Evolutionary conservation across 2,888 invertebrate genomes (phyloP).

Genomic region (Peribatodes rhomboidaria): DNA sequence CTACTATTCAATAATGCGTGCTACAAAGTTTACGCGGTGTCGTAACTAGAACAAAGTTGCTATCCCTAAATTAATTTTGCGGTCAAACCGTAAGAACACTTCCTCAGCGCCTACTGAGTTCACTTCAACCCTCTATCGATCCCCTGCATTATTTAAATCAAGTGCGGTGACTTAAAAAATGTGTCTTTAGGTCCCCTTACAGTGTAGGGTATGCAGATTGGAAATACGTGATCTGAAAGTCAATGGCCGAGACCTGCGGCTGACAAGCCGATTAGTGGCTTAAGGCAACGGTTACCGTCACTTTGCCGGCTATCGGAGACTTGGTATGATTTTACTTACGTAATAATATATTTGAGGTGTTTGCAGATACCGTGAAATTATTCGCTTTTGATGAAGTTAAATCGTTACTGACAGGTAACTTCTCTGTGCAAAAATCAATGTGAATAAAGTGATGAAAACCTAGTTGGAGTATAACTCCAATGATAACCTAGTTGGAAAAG

Average conservation of each 20-base stretch:
- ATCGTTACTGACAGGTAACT: too few relatives aligned
- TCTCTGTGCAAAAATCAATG: too few relatives aligned
- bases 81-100: neutral
- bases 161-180: conserved; percentile 55
- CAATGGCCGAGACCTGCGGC: conserved; percentile 68
- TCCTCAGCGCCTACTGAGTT: neutral
- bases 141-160: conserved; percentile 49
- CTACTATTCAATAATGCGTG: too few relatives aligned
- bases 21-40: too few relatives aligned
- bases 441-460: too few relatives aligned
- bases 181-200: conserved; percentile 66
- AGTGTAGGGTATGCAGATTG: conserved; percentile 76
- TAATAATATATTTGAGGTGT: neutral
- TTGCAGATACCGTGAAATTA: neutral
- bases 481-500: too few relatives aligned
- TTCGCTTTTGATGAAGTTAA: neutral
- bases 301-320: conserved; percentile 15
- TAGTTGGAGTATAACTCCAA: too few relatives aligned
- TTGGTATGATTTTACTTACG: neutral
- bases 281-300: conserved; percentile 37
- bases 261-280: conserved; percentile 81
- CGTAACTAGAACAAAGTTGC: neutral
- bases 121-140: conserved; percentile 27
- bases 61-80: neutral
- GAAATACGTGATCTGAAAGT: conserved; percentile 80